A percentile compares a stretch with the other conserved stretches of the same genome.
These are phyloP conservation scores for Nasonia oneida DNA, from an alignment of 2,888 invertebrate species.

Conservation along the genomic window DNA sequence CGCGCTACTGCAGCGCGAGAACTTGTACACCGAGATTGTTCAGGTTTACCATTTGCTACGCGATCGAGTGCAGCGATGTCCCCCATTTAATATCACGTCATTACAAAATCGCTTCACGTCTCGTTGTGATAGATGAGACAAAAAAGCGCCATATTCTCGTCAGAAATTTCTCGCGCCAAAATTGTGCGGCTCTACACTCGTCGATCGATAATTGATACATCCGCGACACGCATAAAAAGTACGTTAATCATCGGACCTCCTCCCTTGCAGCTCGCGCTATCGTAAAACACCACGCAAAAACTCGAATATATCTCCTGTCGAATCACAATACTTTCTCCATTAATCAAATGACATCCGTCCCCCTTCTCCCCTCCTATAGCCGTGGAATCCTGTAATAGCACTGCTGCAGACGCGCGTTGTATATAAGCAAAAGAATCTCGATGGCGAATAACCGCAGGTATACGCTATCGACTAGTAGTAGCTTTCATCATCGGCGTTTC, in stretches of 20 bases:
- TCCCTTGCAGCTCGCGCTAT: background rate
- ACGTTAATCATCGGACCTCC: constrained; percentile 23
- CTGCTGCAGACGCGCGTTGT: background rate
- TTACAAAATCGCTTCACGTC: background rate
- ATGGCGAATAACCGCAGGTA: too few relatives aligned
- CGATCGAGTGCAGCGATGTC: too few relatives aligned
- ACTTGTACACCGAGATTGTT: background rate
- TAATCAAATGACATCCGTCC: constrained; percentile 34
- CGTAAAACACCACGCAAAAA: constrained; percentile 24
- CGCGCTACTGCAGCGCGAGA: background rate
- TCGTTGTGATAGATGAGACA: background rate
- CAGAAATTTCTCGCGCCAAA: background rate
- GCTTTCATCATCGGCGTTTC: too few relatives aligned
- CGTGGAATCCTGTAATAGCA: constrained; percentile 14
- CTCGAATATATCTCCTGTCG: constrained; percentile 15
- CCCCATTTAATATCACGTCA: background rate
- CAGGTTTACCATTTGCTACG: too few relatives aligned
- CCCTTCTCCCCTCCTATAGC: background rate
- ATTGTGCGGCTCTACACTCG: background rate
- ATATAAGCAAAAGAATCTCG: background rate
- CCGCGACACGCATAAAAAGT: constrained; percentile 39
- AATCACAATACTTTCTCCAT: constrained; percentile 48
- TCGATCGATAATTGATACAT: constrained; percentile 44
- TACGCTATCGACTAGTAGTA: too few relatives aligned
- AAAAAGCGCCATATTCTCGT: background rate